Conservation (phyloP, 2,797 vertebrate species). For the Sciurus carolinensis region DNA sequence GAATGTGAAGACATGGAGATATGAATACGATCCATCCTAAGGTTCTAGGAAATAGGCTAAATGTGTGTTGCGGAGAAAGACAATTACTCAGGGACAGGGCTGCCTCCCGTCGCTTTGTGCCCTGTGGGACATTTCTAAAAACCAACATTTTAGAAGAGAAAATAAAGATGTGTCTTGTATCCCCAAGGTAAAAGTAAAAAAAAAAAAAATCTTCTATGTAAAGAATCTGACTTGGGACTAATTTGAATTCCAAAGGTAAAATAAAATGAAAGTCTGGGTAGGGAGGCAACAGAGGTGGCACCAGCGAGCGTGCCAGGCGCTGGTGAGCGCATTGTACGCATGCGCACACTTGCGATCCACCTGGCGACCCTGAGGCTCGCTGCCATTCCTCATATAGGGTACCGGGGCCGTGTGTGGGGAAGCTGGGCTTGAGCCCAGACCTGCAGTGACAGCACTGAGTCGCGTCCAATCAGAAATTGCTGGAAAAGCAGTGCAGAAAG, state of each 20-base stretch:
- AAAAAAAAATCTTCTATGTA: neutral
- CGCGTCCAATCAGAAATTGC: neutral
- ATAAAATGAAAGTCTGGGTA: neutral
- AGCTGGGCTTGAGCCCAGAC: neutral
- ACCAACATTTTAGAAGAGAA: neutral
- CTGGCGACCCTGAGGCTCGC: neutral
- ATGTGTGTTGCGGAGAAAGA: no score
- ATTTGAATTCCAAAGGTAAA: neutral
- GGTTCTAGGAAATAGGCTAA: neutral
- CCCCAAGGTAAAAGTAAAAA: neutral
- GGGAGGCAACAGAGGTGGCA: neutral
- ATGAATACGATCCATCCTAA: neutral
- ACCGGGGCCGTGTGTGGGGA: neutral
- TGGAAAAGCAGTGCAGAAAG: neutral
- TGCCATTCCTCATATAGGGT: neutral
- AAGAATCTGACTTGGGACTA: neutral
- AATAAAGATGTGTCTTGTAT: neutral
- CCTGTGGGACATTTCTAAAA: neutral
- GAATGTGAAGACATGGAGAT: neutral
- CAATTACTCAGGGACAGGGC: neutral
- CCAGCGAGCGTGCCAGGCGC: accelerated
- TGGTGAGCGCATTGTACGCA: neutral
- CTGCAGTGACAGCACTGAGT: no score
- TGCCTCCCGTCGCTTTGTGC: neutral
- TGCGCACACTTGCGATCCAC: accelerated